Percentiles rank a stretch among this genome's conserved stretches.
phyloP scores from a whole-genome alignment of 64 coral and sea anemone species.

The Astreopora myriophthalma region DNA sequence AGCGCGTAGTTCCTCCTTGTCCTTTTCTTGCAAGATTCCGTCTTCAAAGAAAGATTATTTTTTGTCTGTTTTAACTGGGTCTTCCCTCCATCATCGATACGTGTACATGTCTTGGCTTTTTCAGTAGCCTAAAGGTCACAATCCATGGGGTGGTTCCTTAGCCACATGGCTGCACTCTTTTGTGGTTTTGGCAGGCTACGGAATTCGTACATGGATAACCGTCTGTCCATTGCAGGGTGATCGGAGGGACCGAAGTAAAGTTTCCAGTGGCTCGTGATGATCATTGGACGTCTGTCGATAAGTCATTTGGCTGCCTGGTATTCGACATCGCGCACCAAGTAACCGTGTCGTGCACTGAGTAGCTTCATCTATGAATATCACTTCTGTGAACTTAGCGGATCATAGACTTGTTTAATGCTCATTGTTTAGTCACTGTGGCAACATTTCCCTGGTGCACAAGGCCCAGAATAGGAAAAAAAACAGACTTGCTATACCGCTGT shows the following conservation, averaged over 20 bases:
- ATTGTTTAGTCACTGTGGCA: not conserved
- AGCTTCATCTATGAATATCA: not conserved
- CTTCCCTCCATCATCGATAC: no score
- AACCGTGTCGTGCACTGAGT: not conserved
- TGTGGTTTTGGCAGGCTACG: not conserved
- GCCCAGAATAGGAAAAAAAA: not conserved
- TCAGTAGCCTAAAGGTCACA: not conserved
- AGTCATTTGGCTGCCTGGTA: constrained; percentile 11
- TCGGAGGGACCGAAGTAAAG: not conserved
- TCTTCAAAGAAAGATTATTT: no score
- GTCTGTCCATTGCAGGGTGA: constrained; percentile 27
- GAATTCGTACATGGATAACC: not conserved
- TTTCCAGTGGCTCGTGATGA: not conserved
- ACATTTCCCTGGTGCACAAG: not conserved
- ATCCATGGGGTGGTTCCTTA: constrained; percentile 3
- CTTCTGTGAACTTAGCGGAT: not conserved
- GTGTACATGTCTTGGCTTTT: not conserved
- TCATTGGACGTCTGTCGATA: constrained; percentile 30
- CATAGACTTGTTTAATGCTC: not conserved
- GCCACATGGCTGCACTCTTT: not conserved
- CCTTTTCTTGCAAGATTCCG: no score
- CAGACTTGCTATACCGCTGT: not conserved
- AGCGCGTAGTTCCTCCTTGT: no score
- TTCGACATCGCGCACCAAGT: constrained; percentile 1
- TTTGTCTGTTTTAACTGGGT: no score